These are phyloP conservation scores for Cephonodes hylas DNA, from an alignment of 2,888 invertebrate species.

Conservation along the genomic window DNA sequence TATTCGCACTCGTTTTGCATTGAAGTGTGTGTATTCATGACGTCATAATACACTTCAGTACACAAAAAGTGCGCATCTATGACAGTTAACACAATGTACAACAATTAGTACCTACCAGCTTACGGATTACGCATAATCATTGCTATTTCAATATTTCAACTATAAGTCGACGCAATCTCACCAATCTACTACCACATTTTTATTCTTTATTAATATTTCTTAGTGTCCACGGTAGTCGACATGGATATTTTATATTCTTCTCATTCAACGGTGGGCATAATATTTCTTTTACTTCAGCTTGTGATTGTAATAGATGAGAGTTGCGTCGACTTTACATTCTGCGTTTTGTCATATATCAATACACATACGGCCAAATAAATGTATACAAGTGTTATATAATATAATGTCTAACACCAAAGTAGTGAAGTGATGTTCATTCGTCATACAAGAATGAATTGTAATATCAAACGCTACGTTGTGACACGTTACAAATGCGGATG, in stretches of 20 bases:
- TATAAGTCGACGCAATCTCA: slow-evolving; percentile 12
- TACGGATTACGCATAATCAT: slow-evolving; percentile 29
- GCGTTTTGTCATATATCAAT: slow-evolving; percentile 18
- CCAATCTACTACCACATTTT: background rate
- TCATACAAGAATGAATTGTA: slow-evolving; percentile 4
- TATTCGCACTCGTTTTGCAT: background rate
- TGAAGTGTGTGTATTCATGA: background rate
- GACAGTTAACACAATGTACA: slow-evolving; percentile 54
- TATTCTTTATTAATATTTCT: no score
- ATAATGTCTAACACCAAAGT: slow-evolving; percentile 31
- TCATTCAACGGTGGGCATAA: background rate
- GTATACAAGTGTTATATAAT: slow-evolving; percentile 29
- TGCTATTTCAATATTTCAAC: slow-evolving; percentile 20
- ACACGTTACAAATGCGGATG: slow-evolving; percentile 60
- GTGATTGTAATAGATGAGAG: background rate
- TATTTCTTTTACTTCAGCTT: background rate
- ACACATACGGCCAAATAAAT: slow-evolving; percentile 35
- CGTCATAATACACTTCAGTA: slow-evolving; percentile 5
- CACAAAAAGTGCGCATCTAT: slow-evolving; percentile 22
- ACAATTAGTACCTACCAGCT: slow-evolving; percentile 51
- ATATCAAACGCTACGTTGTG: slow-evolving; percentile 30
- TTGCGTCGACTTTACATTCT: slow-evolving; percentile 2
- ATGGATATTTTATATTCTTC: background rate
- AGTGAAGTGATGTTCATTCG: slow-evolving; percentile 16
- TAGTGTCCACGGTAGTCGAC: background rate